Base-by-base conservation (phyloP, 2,113 vertebrate genomes). In the Morone saxatilis region DNA sequence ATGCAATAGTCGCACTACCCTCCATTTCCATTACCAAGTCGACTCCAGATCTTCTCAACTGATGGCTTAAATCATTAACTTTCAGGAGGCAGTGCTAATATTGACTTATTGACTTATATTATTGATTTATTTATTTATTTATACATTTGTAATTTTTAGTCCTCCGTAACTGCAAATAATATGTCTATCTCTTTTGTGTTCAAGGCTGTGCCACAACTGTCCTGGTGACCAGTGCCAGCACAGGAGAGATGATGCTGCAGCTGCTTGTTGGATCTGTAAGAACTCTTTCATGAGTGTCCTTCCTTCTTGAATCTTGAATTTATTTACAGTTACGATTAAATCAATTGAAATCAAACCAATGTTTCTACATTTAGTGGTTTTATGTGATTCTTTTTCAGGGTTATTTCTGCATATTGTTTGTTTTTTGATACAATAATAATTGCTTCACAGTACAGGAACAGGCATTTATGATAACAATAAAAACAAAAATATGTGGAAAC, bases 221-320 rank as follows among this genome's bases (percentile, higher is more conserved):
- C 70, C 91, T 99, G 78, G 98, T 99, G 87, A 99, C 97, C 0
- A 96, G 97, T n/a, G 98, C 98, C 20, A 96, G 97, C 31, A 78
- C 96, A 0, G 98, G 98, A 0, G 98, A 99, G 95, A 99, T 99
- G 98, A 77, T 96, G 4, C 94, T 99, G 4, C 98, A 99, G 96
- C 86, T 98, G 43, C 90, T 99, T 12, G 96, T 99, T 7, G 98
- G 98, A 36, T 97, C 91, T 90, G 98, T 99, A 93, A 93, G 97
- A 91, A 25, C 0, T 2, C 0, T 48, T 41, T 54, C 3, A 47
- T 2, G 5, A 14, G 8, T 22, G n/a, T 11, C 45, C 45, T 19
- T 19, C 9, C 13, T 22, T 22, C 45, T 22, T 71, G 10, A 50
- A 50, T 47, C 7, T 62, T 31, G 6, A 8, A 65, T 43, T 66